Conservation (phyloP, 2,113 vertebrate species). For the Dinomys branickii region DNA sequence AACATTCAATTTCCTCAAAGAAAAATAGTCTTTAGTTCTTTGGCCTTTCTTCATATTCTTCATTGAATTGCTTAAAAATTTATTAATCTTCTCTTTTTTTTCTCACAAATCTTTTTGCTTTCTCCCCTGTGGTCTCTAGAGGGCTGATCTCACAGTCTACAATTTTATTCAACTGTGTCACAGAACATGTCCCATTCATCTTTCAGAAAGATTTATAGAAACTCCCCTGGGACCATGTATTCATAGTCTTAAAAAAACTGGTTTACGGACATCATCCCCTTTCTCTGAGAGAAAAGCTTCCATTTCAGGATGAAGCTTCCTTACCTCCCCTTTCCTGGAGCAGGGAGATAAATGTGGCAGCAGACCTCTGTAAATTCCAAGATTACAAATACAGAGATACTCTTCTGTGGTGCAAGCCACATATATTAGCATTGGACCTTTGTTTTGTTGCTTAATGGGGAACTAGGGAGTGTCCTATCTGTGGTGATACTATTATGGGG, state of each 20-base stretch:
- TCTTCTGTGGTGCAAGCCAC: not conserved
- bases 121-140: not conserved
- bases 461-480: not conserved
- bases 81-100: not conserved
- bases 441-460: fast-evolving
- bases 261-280: not conserved
- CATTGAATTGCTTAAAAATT: not conserved
- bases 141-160: not conserved
- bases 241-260: not conserved
- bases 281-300: not conserved
- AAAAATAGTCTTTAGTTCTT: not conserved
- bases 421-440: not conserved
- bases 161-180: not conserved
- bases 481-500: not conserved
- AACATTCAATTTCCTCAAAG: constrained; percentile 5
- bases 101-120: not conserved
- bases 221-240: not conserved
- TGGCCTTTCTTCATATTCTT: not conserved
- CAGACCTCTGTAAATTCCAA: not conserved
- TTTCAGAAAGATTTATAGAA: not conserved
- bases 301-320: not conserved
- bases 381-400: not conserved
- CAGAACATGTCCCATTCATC: not conserved
- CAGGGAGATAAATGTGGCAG: not conserved
- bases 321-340: not conserved